Evolutionary conservation across 2,113 vertebrate genomes (phyloP), one percentile per base, ranked within the genome.

Genomic region (Labeo rohita): DNA sequence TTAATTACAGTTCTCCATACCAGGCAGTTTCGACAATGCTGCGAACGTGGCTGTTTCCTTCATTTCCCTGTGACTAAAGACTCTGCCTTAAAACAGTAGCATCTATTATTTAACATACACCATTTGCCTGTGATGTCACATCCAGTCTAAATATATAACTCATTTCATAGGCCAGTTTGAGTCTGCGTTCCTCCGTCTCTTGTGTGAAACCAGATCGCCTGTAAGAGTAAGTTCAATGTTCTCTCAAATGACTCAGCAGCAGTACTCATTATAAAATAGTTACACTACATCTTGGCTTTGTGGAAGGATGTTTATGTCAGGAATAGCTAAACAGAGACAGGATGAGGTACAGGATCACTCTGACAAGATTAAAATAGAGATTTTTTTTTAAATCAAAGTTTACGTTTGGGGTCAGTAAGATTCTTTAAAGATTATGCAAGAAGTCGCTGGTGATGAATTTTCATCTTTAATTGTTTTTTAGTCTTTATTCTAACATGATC

Each of bases 51-150:
- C 61, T 4, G 54, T 70, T 79, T 43, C n/a, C 43, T 82, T 66
- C 36, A 61, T 80, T 80, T 80, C 34, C 36, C 54, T 80, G 52
- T 63, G 61, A 82, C 54, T 74, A 79, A 89, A 59, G 49, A 75
- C 39, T 63, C 13, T 70, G 79, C 78, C 90, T 85, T 77, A 78
- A 86, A 88, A 89, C 84, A 81, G 79, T 47, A 61, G 52, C 18
- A 88, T 88, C 65, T 86, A 91, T 92, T 90, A 92, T 91, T 90
- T 79, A 90, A 83, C 9, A 61, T 15, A 76, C 34, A 85, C 68
- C 81, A 85, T 87, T 90, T 77, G 18, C 50, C 54, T 87, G 75
- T 80, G 68, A 88, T 81, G 85, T 83, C 87, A 80, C 45, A 84
- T 49, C 34, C 39, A 76, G 47, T 61, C 88, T 88, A 87, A 85